These are phyloP conservation scores for Encarsia formosa DNA, from an alignment of 2,888 invertebrate genomes.

Conservation along the genomic window DNA sequence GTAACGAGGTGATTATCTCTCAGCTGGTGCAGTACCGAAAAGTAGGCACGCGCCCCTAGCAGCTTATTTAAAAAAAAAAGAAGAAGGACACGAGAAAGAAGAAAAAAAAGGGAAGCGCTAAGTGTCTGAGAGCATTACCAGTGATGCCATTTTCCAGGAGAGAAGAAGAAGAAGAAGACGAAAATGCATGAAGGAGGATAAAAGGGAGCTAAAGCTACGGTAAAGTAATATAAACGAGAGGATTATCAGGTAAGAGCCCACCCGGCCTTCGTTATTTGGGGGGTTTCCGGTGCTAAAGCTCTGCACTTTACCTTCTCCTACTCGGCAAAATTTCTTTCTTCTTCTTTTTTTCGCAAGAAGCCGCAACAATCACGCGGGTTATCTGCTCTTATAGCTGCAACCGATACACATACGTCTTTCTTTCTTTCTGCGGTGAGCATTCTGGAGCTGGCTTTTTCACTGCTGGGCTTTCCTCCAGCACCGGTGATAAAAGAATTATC, in stretches of 20 bases:
- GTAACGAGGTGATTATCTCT: slow-evolving; percentile 18
- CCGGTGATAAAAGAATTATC: no score
- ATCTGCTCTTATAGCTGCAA: slow-evolving; percentile 3
- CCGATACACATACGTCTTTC: slow-evolving; percentile 14
- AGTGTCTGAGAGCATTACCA: background rate
- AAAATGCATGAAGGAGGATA: slow-evolving; percentile 12
- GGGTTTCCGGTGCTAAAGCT: slow-evolving; percentile 7
- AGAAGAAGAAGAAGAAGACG: slow-evolving; percentile 11
- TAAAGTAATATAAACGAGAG: slow-evolving; percentile 40
- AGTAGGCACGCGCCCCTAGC: background rate
- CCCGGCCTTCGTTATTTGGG: slow-evolving; percentile 13
- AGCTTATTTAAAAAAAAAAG: slow-evolving; percentile 12
- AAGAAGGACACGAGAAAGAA: slow-evolving; percentile 1
- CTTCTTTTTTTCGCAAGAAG: no score
- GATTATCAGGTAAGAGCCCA: slow-evolving; percentile 34
- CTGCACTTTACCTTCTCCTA: no score
- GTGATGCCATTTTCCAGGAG: background rate
- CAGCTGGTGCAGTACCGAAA: background rate
- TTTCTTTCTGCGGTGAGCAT: slow-evolving; percentile 1
- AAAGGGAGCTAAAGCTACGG: slow-evolving; percentile 11
- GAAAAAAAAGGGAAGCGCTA: background rate
- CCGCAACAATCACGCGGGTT: no score
- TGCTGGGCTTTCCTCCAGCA: no score
- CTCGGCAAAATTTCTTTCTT: no score
- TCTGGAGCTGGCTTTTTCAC: background rate